Evolutionary conservation across 2,888 invertebrate genomes (phyloP).

Genomic region (Torymus auratus): DNA sequence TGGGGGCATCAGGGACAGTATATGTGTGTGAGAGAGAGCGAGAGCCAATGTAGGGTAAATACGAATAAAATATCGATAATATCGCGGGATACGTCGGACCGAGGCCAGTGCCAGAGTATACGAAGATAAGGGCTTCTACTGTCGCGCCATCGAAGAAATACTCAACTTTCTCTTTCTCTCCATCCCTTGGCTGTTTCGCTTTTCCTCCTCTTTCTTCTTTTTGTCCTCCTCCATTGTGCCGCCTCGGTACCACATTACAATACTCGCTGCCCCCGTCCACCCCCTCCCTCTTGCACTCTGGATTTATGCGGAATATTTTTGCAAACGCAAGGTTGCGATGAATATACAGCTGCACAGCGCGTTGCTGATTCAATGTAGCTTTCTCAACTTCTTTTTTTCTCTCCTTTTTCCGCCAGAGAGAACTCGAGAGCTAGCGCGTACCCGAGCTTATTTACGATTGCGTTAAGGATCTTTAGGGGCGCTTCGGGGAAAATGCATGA

Average conservation of each 20-base stretch:
- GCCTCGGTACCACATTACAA: slow-evolving; percentile 19
- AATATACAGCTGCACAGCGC: background rate
- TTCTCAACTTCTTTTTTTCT: slow-evolving; percentile 31
- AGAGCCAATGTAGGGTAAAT: slow-evolving; percentile 64
- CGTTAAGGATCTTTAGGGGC: slow-evolving; percentile 46
- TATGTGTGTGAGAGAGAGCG: background rate
- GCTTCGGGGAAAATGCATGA: slow-evolving; percentile 19
- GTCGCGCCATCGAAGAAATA: slow-evolving; percentile 30
- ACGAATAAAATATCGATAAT: slow-evolving; percentile 69
- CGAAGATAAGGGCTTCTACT: slow-evolving; percentile 55
- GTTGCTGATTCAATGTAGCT: slow-evolving; percentile 44
- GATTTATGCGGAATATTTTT: slow-evolving; percentile 62
- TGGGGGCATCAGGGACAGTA: slow-evolving; percentile 24
- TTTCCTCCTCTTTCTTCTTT: slow-evolving; percentile 1
- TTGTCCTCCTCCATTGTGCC: slow-evolving; percentile 10
- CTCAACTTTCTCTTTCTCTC: slow-evolving; percentile 14
- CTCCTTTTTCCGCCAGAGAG: background rate
- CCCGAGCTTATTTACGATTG: slow-evolving; percentile 47
- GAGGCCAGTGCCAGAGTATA: slow-evolving; percentile 36
- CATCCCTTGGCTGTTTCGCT: slow-evolving; percentile 11
- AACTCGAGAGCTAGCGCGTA: background rate
- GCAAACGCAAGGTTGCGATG: slow-evolving; percentile 19
- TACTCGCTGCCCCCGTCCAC: slow-evolving; percentile 6
- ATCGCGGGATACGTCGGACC: slow-evolving; percentile 55
- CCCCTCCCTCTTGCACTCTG: background rate